These are phyloP conservation scores for Cistogaster globosa DNA, from an alignment of 2,888 invertebrate species.

Conservation along the genomic window DNA sequence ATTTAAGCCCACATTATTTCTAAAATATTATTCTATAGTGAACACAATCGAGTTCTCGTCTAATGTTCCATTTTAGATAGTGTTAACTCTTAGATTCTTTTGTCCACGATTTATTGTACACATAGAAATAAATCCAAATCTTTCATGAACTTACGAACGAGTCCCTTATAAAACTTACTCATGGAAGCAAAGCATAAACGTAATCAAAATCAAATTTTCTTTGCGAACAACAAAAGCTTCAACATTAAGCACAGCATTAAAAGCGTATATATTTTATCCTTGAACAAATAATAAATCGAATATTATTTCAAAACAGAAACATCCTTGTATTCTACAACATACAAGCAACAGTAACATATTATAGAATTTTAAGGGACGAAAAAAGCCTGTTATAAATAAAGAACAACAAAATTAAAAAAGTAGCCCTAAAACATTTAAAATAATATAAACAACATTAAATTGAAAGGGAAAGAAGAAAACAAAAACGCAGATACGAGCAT, in stretches of 20 bases:
- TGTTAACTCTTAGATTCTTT: no score
- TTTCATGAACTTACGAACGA: no score
- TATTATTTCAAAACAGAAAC: conserved; percentile 26
- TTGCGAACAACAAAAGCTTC: neutral
- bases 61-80: no score
- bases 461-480: conserved; percentile 1
- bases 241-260: conserved; percentile 29
- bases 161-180: neutral
- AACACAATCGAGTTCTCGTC: no score
- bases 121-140: no score
- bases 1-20: no score
- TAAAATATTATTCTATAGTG: no score
- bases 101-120: no score
- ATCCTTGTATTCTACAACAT: conserved; percentile 17
- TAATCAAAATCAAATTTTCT: conserved; percentile 38
- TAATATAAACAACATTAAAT: conserved; percentile 8
- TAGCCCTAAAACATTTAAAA: conserved; percentile 39
- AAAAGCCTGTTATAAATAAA: neutral
- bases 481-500: conserved; percentile 10
- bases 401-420: conserved; percentile 36
- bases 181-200: neutral
- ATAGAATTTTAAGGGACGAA: conserved; percentile 34
- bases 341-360: conserved; percentile 56
- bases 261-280: conserved; percentile 47
- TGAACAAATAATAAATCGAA: conserved; percentile 57